These are phyloP conservation scores for Amblyteles armatorius DNA, from an alignment of 2,888 invertebrate species.

Conservation along the genomic window DNA sequence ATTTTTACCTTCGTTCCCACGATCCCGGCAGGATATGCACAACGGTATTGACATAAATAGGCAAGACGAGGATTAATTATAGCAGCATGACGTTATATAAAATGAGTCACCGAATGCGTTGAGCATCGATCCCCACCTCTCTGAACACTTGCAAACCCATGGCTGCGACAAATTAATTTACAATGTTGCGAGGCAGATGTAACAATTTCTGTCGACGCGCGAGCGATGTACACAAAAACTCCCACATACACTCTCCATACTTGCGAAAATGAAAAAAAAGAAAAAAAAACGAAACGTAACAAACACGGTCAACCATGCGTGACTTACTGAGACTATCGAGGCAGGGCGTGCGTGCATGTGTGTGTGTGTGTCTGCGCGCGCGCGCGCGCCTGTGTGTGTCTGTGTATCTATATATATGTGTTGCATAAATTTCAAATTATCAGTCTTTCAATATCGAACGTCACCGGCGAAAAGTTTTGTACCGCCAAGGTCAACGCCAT, in stretches of 20 bases:
- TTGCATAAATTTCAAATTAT: constrained; percentile 67
- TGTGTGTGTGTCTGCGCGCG: too few relatives aligned
- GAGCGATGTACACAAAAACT: constrained; percentile 10
- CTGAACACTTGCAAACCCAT: background rate
- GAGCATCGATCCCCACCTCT: constrained; percentile 13
- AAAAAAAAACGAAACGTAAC: background rate
- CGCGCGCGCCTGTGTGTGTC: too few relatives aligned
- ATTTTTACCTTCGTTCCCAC: background rate
- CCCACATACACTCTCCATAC: constrained; percentile 1
- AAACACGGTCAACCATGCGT: constrained; percentile 18
- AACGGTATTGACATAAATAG: constrained; percentile 20
- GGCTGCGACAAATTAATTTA: constrained; percentile 7
- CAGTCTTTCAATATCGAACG: constrained; percentile 69
- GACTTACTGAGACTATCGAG: constrained; percentile 27
- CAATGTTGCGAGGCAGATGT: background rate
- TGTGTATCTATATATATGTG: constrained; percentile 13
- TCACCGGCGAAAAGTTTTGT: constrained; percentile 39
- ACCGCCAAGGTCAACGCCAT: constrained; percentile 40
- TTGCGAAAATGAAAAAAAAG: background rate
- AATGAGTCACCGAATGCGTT: constrained; percentile 24
- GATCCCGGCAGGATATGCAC: constrained; percentile 11
- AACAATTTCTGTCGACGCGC: background rate
- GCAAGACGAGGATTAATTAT: constrained; percentile 33
- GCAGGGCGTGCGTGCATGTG: constrained; percentile 14
- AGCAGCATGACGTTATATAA: background rate